These are phyloP conservation scores for Desmodus rotundus DNA, from an alignment of 2,113 vertebrate genomes.

Conservation along the genomic window DNA sequence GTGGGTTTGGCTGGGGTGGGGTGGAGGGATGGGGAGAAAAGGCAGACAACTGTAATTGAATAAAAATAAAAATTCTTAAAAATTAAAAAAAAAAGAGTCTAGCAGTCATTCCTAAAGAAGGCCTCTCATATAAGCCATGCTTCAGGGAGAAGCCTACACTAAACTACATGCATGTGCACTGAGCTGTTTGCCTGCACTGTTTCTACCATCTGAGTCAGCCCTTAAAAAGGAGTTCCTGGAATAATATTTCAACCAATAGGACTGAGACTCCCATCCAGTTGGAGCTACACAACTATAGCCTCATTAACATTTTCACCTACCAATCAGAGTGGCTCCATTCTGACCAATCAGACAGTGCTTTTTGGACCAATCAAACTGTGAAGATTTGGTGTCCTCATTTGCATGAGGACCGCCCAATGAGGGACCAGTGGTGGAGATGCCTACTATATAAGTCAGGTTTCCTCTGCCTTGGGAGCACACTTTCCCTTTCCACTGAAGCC, in stretches of 20 bases:
- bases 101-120: not conserved
- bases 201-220: not conserved
- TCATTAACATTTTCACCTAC: too few relatives aligned
- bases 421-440: not conserved
- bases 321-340: not conserved
- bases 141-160: not conserved
- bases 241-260: not conserved
- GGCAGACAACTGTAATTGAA: too few relatives aligned
- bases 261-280: too few relatives aligned
- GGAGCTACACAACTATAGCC: too few relatives aligned
- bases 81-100: not conserved
- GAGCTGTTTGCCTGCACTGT: not conserved
- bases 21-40: too few relatives aligned
- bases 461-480: not conserved
- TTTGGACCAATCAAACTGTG: not conserved
- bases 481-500: not conserved
- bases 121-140: not conserved
- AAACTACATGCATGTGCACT: not conserved
- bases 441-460: not conserved
- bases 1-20: too few relatives aligned
- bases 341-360: not conserved
- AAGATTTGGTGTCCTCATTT: not conserved
- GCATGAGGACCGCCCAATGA: not conserved
- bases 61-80: too few relatives aligned
- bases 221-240: not conserved